Base-by-base conservation (phyloP, 2,113 vertebrate species). In the Baryphthengus martii region DNA sequence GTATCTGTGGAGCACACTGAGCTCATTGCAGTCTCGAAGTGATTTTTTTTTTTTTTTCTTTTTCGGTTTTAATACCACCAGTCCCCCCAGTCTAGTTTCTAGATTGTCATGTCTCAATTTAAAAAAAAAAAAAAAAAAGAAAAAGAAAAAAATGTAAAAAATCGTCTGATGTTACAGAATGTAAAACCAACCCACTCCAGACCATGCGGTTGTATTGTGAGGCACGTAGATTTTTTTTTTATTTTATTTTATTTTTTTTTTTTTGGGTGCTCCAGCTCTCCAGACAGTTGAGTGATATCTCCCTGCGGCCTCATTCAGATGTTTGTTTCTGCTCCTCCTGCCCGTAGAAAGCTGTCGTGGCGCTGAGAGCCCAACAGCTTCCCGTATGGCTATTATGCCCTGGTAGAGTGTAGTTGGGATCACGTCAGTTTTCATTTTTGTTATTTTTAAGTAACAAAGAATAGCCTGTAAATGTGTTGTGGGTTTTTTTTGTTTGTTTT, bases 171-270 rank as follows among this genome's bases (percentile, higher is more conserved):
- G 87, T 96, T 93, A 89, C 84, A 52, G 96, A 95, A 94, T 85
- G 91, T 95, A 94, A 94, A 89, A 93, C 70, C 95, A 95, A 78
- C 90, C 96, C 97, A 96, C 97, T 98, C 96, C 97, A 96, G 96
- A 86, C 97, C 88, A 68, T 19, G 88, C 91, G 89, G 89, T 89
- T 97, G 93, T 95, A 52, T 95, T 61, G 94, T 93, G 96, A 96
- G 95, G 95, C 94, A 50, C 77, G 95, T 59, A 91, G 91, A 65
- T 42, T 53, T 81, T 93, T 94, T 92, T 84, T n/a, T n/a, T n/a
- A n/a, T n/a, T n/a, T n/a, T n/a, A n/a, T n/a, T n/a, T n/a, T n/a
- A n/a, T n/a, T n/a, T n/a, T n/a, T n/a, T n/a, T n/a, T 53, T 81
- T 93, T 94, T 92, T 84, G 96, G 97, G 97, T 96, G 97, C 97